Evolutionary conservation across 2,888 invertebrate species (phyloP).

Genomic region (Sturmia bella): DNA sequence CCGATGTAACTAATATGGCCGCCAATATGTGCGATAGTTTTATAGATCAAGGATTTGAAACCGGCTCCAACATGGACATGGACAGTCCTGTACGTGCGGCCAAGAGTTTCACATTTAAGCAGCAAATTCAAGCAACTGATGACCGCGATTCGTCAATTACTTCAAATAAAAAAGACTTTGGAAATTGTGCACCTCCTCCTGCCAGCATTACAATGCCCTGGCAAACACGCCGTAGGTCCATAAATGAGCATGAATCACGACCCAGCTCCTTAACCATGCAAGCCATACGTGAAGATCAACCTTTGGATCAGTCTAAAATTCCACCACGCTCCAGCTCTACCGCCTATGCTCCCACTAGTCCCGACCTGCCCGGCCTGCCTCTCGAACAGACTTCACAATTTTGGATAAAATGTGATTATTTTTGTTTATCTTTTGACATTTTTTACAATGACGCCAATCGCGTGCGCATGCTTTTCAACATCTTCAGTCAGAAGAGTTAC

Average conservation of each 20-base stretch:
- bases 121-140: no score
- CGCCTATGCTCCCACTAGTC: constrained; percentile 72
- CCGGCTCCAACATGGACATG: constrained; percentile 77
- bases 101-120: constrained; percentile 64
- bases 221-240: no score
- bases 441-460: constrained; percentile 72
- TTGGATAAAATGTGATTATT: constrained; percentile 77
- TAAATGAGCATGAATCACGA: constrained; percentile 71
- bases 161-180: no score
- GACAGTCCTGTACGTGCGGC: constrained; percentile 75
- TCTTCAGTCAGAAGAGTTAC: constrained; percentile 77
- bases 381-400: constrained; percentile 72
- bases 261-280: constrained; percentile 79
- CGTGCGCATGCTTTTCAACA: constrained; percentile 76
- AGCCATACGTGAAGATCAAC: constrained; percentile 78
- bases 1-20: constrained; percentile 34
- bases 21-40: constrained; percentile 71
- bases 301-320: no score
- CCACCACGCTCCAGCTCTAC: not conserved
- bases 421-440: constrained; percentile 75
- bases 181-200: no score
- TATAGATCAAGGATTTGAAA: constrained; percentile 80
- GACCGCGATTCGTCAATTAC: no score
- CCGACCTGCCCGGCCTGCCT: constrained; percentile 73
- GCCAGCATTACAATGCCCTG: constrained; percentile 47